These are phyloP conservation scores for Drosophila macrospina DNA, from an alignment of 2,888 invertebrate species.

Conservation along the genomic window DNA sequence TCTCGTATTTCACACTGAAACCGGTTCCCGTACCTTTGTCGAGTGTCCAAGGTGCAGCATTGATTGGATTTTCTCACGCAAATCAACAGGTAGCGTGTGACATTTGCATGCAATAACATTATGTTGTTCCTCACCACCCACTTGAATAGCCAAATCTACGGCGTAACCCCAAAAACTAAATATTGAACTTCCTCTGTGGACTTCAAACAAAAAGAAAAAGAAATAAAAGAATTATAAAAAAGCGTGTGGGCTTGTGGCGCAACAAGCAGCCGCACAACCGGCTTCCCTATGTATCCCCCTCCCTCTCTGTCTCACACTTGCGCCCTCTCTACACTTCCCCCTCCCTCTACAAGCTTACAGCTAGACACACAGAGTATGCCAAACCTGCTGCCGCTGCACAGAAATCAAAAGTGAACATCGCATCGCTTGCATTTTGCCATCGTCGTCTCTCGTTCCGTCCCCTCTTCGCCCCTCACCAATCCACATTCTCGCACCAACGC, in stretches of 20 bases:
- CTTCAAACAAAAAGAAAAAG: conserved; percentile 19
- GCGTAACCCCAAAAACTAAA: conserved; percentile 36
- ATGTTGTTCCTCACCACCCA: conserved; percentile 43
- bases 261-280: conserved; percentile 59
- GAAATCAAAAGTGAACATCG: conserved; percentile 80
- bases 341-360: neutral
- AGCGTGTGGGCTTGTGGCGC: conserved; percentile 63
- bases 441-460: conserved; percentile 11
- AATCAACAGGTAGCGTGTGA: conserved; percentile 69
- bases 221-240: conserved; percentile 25
- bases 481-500: neutral
- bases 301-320: neutral
- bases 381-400: conserved; percentile 80
- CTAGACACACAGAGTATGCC: conserved; percentile 38
- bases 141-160: conserved; percentile 12
- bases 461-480: neutral
- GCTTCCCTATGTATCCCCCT: conserved; percentile 45
- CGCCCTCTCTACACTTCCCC: neutral
- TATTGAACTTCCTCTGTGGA: conserved; percentile 53
- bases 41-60: conserved; percentile 21
- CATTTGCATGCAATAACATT: conserved; percentile 27
- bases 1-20: conserved; percentile 8
- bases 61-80: conserved; percentile 52
- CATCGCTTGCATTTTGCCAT: conserved; percentile 63
- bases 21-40: conserved; percentile 14